phyloP scores from a whole-genome alignment of 1,140 invertebrate species.

The Sarcophaga bullata region DNA sequence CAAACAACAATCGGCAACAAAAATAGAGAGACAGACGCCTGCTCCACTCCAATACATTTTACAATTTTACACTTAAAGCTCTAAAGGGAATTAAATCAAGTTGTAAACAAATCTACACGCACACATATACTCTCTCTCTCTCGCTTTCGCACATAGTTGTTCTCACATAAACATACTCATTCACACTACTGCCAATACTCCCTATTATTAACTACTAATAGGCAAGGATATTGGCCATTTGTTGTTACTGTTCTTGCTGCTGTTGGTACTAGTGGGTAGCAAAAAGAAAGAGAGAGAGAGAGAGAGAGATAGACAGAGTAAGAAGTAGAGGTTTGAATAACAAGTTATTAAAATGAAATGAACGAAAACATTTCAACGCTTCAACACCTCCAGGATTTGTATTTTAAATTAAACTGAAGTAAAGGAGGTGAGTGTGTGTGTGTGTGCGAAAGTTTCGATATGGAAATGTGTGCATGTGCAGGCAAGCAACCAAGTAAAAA shows the following conservation, averaged over 20 bases:
- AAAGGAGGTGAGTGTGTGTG: too few relatives aligned
- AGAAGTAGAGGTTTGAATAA: conserved; percentile 25
- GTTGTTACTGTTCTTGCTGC: background rate
- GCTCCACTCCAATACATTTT: conserved; percentile 1
- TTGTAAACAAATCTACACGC: background rate
- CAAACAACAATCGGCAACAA: background rate
- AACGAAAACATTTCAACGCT: conserved; percentile 41
- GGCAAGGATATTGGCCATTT: background rate
- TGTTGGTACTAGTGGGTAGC: background rate
- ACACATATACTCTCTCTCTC: background rate
- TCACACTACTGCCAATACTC: too few relatives aligned
- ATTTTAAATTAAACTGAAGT: background rate
- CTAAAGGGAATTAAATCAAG: conserved; percentile 28
- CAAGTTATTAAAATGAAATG: conserved; percentile 36
- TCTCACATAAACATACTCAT: too few relatives aligned
- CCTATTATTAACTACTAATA: background rate
- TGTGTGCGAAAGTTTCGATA: too few relatives aligned
- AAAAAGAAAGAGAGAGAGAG: background rate
- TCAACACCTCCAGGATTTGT: conserved; percentile 37
- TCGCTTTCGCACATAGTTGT: too few relatives aligned
- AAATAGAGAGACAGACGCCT: background rate
- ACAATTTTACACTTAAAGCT: conserved; percentile 38
- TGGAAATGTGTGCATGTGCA: too few relatives aligned
- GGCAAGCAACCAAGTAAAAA: too few relatives aligned
- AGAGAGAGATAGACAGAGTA: too few relatives aligned